These are phyloP conservation scores for Gandaritis pyraliata DNA, from an alignment of 2,888 invertebrate genomes.

Conservation along the genomic window DNA sequence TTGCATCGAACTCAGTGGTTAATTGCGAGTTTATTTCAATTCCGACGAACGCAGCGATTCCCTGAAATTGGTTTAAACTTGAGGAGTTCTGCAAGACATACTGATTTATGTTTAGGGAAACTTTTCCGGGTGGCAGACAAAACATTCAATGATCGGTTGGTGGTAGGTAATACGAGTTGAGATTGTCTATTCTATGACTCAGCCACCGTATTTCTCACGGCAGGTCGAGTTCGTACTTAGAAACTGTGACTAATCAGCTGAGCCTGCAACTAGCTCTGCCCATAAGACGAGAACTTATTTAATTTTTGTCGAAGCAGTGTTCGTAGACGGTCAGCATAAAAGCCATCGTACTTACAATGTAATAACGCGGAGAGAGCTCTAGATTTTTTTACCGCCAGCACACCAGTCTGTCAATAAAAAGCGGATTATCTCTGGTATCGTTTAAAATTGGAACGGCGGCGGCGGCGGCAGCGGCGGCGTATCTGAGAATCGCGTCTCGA, in stretches of 20 bases:
- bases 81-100: constrained; percentile 34
- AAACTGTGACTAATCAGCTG: constrained; percentile 67
- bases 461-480: constrained; percentile 46
- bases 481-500: constrained; percentile 69
- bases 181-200: constrained; percentile 66
- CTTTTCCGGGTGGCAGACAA: constrained; percentile 41
- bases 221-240: constrained; percentile 55
- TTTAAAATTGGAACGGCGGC: constrained; percentile 70
- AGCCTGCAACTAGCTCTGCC: constrained; percentile 44
- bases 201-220: constrained; percentile 64
- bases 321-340: constrained; percentile 44
- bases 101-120: constrained; percentile 30
- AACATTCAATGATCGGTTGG: constrained; percentile 36
- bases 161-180: constrained; percentile 44
- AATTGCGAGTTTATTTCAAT: constrained; percentile 44
- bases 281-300: constrained; percentile 37
- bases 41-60: constrained; percentile 32
- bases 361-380: constrained; percentile 51
- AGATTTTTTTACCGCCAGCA: constrained; percentile 46
- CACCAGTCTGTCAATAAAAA: constrained; percentile 64
- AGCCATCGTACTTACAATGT: constrained; percentile 42
- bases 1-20: constrained; percentile 37
- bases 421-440: constrained; percentile 68
- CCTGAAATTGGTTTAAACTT: constrained; percentile 21
- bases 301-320: constrained; percentile 39